Percentiles rank a stretch among this genome's conserved stretches.
These are phyloP conservation scores for Helogale parvula DNA, from an alignment of 2,113 vertebrate species.

Conservation along the genomic window DNA sequence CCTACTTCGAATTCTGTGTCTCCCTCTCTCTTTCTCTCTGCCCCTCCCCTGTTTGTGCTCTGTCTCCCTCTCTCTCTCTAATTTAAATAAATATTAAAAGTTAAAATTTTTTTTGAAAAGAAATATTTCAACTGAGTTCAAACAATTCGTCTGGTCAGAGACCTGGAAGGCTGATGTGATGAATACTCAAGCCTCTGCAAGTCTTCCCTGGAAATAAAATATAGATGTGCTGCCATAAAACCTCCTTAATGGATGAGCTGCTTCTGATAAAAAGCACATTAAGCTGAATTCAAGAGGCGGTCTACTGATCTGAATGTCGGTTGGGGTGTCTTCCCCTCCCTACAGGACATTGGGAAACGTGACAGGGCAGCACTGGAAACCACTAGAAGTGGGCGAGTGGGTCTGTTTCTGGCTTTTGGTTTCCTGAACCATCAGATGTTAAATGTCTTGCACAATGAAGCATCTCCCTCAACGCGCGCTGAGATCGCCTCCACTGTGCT, in stretches of 20 bases:
- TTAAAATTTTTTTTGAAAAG: background rate
- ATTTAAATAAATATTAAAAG: too few species aligned
- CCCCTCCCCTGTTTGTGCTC: too few species aligned
- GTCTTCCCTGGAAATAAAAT: background rate
- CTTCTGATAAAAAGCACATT: background rate
- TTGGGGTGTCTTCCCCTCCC: fast-evolving
- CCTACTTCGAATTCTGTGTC: too few species aligned
- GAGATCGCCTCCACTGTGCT: background rate
- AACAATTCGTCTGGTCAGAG: background rate
- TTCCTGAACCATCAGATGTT: background rate
- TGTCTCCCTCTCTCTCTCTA: too few species aligned
- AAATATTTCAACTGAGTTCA: background rate
- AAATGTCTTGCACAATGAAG: background rate
- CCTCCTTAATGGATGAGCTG: background rate
- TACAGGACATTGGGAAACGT: background rate
- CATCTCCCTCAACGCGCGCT: background rate
- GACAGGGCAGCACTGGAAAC: too few species aligned
- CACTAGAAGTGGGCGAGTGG: fast-evolving
- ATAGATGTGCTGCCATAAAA: background rate
- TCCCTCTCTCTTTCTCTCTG: too few species aligned
- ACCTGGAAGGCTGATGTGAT: background rate
- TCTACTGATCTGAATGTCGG: background rate
- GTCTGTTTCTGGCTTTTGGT: too few species aligned
- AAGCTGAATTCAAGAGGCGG: background rate
- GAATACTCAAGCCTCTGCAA: background rate